Base-by-base conservation (phyloP, 2,888 invertebrate genomes). In the Cheilosia vernalis region DNA sequence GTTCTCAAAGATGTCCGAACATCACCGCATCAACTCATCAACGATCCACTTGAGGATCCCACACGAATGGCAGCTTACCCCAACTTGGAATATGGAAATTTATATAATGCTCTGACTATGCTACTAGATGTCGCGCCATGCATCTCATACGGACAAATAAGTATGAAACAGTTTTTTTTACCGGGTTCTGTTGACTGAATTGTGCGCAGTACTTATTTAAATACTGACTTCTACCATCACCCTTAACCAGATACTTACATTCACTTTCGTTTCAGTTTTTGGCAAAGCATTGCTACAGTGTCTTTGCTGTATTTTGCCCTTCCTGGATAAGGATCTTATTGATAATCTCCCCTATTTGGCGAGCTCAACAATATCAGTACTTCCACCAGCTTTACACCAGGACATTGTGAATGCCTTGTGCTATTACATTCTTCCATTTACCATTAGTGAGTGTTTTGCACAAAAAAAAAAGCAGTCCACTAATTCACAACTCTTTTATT, bases 1-100 rank as follows among this genome's bases (percentile, higher is more conserved):
- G 97, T 99, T 85, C 94, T 99, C 87, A 99, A 98, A 93, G 99
- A 99, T 94, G 98, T 99, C 69, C 97, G 97, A 21, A 96, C 96
- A 88, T 97, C 98, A 15, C 98, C 98, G 3, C 94, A 98, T 87
- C 97, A 98, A 91, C 96, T 98, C 94, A 95, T 98, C 88, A 96
- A 97, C 87, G 95, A 96, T 87, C 95, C 97, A 27, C 96, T 97
- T 90, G 95, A 96, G 92, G 98, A 99, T 92, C 93, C 94, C 0
- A 95, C 95, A 66, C 94, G 99, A 73, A 96, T 98, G 95, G 95
- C 96, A 30, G 94, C 99, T 63, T 99, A 98, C 92, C 99, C 99
- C 9, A 98, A 97, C 93, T 94, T 99, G 88, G 99, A 99, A 93
- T 99, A 99, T 93, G 97, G 97, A 91, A 98, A 98, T 66, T 94